Base-by-base conservation (phyloP, 2,888 invertebrate species). In the Formica aserva region DNA sequence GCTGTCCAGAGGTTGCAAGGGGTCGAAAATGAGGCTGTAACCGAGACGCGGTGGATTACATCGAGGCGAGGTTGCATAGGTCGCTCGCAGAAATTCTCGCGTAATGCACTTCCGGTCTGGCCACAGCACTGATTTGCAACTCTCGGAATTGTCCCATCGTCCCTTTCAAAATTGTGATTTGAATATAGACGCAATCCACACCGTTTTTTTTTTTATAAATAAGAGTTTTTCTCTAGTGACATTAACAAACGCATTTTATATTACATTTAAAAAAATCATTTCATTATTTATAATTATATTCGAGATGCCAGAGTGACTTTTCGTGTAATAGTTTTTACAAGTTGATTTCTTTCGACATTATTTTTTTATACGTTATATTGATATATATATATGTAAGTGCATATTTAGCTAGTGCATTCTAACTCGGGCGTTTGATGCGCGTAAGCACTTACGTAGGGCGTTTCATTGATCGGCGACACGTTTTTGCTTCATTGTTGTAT, bases 1-100 rank as follows among this genome's bases (percentile, higher is more conserved):
- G 29, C 15, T 32, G 72, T 86, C 86, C 75, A 90, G 90, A 86
- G 85, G 87, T 86, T 88, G 87, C 83, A 88, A n/a, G 8, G n/a
- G 66, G 13, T n/a, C 13, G 65, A 89, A 89, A 87, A 87, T 87
- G 83, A 85, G 85, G 77, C 83, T 82, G 80, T 75, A 18, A 41
- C 41, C 41, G 45, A 35, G 13, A 32, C 29, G 18, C 29, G 60
- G 60, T 60, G 29, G 60, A 13, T 29, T 60, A 29, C 41, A n/a
- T 62, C 32, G 29, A 45, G 62, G 26, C 72, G 67, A 80, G 57
- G 75, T 55, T 62, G 76, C 82, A 62, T 66, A 45, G 48, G 48
- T 72, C 48, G n/a, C 45, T 41, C n/a, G 18, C 55, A 35, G 81
- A 18, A 60, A 48, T 38, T 22, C 52, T 38, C 63, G 60, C 11